These are phyloP conservation scores for Heteromurus nitidus DNA, from an alignment of 2,888 invertebrate genomes.

Conservation along the genomic window DNA sequence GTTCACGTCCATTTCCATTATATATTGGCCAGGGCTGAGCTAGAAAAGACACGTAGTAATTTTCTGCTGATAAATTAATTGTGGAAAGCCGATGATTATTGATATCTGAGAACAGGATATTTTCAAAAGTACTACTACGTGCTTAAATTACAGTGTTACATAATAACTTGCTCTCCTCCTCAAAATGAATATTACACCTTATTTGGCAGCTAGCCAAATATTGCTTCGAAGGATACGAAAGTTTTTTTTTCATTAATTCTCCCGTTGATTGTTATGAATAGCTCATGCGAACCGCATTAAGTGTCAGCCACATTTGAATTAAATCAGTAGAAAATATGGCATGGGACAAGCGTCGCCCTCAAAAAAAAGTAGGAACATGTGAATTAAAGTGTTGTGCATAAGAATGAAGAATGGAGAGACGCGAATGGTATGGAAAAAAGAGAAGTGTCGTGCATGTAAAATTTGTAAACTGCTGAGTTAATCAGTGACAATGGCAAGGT, in stretches of 20 bases:
- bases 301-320: neutral
- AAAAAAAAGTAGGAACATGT: too few relatives aligned
- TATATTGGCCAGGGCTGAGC: neutral
- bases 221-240: too few relatives aligned
- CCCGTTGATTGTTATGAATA: constrained; percentile 3
- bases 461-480: constrained; percentile 28
- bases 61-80: constrained; percentile 15
- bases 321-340: constrained; percentile 1
- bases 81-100: neutral
- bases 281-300: constrained; percentile 2
- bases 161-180: too few relatives aligned
- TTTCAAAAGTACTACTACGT: too few relatives aligned
- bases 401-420: neutral
- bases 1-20: neutral
- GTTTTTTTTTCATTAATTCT: neutral
- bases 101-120: too few relatives aligned
- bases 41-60: neutral
- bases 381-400: too few relatives aligned
- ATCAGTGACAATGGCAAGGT: constrained; percentile 20
- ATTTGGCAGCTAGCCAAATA: too few relatives aligned
- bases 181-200: too few relatives aligned
- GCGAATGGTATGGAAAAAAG: neutral
- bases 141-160: too few relatives aligned
- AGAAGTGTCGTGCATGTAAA: constrained; percentile 14
- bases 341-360: too few relatives aligned